Evolutionary conservation across 2,888 invertebrate species (phyloP).

Genomic region (Athripsodes cinereus): DNA sequence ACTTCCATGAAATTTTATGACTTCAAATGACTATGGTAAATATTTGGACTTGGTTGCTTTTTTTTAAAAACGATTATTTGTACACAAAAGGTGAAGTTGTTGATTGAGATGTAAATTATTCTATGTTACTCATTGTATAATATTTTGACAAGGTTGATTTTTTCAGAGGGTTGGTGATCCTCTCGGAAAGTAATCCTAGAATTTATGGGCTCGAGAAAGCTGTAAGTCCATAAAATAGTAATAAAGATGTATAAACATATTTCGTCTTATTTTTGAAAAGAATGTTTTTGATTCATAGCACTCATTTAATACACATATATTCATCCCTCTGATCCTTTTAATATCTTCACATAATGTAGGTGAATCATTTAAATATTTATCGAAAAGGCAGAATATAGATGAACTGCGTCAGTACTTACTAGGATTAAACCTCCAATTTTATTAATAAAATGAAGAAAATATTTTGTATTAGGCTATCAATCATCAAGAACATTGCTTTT

Average conservation of each 20-base stretch:
- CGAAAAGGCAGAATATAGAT: too few species aligned
- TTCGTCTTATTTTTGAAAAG: background rate
- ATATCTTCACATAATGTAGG: too few species aligned
- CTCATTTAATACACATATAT: too few species aligned
- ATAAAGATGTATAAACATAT: background rate
- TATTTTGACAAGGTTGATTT: background rate
- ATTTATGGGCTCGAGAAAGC: conserved; percentile 1
- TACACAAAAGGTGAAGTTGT: background rate
- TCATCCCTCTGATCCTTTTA: too few species aligned
- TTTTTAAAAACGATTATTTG: background rate
- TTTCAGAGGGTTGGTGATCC: background rate
- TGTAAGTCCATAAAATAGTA: conserved; percentile 2
- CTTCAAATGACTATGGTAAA: background rate
- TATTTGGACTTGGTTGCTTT: background rate
- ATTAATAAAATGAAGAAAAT: too few species aligned
- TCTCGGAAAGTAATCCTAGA: background rate
- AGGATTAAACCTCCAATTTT: too few species aligned
- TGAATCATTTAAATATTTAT: too few species aligned
- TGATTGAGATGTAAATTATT: conserved; percentile 1
- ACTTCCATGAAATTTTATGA: background rate
- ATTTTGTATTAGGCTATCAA: too few species aligned
- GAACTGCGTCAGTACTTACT: too few species aligned
- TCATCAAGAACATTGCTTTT: too few species aligned
- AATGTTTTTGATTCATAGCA: too few species aligned
- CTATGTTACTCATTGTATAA: background rate